These are phyloP conservation scores for Stramonita haemastoma DNA, from an alignment of 2,888 invertebrate species.

Conservation along the genomic window DNA sequence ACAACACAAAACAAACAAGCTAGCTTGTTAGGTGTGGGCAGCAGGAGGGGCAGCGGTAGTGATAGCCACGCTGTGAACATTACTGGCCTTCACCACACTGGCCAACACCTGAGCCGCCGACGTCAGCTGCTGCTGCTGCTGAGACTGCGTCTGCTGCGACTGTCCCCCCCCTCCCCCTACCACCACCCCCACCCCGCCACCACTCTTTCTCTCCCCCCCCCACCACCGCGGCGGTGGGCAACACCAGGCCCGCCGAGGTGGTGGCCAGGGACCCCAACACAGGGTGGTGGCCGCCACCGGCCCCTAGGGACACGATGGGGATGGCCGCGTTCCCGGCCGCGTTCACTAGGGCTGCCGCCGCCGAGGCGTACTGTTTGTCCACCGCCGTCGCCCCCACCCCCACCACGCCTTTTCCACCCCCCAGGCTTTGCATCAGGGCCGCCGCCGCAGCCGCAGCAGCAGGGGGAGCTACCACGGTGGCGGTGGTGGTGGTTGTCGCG, in stretches of 20 bases:
- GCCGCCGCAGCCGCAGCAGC: not conserved
- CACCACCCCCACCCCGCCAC: not conserved
- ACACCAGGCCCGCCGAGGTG: too few relatives aligned
- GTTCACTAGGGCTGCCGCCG: slow-evolving; percentile 33
- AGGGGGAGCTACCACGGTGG: slow-evolving; percentile 2
- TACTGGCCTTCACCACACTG: slow-evolving; percentile 35
- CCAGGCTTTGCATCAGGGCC: not conserved
- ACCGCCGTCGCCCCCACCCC: not conserved
- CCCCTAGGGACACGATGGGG: slow-evolving; percentile 28
- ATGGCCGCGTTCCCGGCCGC: slow-evolving; percentile 31
- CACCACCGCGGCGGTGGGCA: not conserved
- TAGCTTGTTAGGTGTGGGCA: not conserved
- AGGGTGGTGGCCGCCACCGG: slow-evolving; percentile 22
- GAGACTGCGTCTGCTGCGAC: not conserved
- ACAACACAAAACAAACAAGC: too few relatives aligned
- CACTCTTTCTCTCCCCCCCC: slow-evolving; percentile 22
- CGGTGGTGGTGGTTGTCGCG: not conserved
- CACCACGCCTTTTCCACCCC: too few relatives aligned
- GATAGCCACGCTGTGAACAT: slow-evolving; percentile 31
- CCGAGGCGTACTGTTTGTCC: slow-evolving; percentile 38
- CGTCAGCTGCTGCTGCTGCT: slow-evolving; percentile 20
- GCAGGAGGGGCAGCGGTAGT: not conserved
- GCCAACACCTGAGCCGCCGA: slow-evolving; percentile 36
- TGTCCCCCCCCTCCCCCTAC: not conserved
- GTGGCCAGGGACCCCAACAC: slow-evolving; percentile 28